Evolutionary conservation across 2,888 invertebrate species (phyloP), one percentile per base, ranked within the genome.

Genomic region (Macrophya annulata): DNA sequence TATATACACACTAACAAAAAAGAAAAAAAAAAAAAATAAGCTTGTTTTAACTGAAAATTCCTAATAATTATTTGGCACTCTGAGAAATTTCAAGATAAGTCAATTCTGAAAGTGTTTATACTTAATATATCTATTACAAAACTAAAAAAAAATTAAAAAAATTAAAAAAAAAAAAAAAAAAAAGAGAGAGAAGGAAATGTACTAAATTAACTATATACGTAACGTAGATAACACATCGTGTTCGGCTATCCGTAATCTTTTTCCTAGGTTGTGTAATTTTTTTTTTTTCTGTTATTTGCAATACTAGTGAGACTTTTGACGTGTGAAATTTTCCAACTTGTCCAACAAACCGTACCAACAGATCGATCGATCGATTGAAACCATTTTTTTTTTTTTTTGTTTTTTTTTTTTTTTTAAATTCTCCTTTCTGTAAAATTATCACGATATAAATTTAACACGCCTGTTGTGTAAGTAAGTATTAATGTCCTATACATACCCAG

Each of bases 1-100:
- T 55, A 45, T n/a, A 45, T 10, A 45, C 25, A 45, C 74, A 74
- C 43, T 74, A 45, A 45, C 74, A 74, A 43, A 74, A 74, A 31
- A 31, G n/a, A n/a, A n/a, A n/a, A n/a, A n/a, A n/a, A n/a, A n/a
- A n/a, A n/a, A n/a, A n/a, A n/a, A n/a, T n/a, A n/a, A 21, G 17
- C 74, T n/a, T 74, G 43, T 74, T 43, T 21, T 9, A 45, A 74
- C 45, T 74, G 25, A 74, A 21, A 43, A 74, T 74, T 45, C 45
- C 25, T 83, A 59, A 72, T 87, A 87, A 86, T 87, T 90, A 89
- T 93, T 93, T 93, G 93, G 93, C 93, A 93, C 93, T 93, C 90
- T 92, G 93, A 93, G 93, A 93, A 92, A 91, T 86, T 55, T 51
- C 51, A 31, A 76, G 4, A 51, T 51, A 15, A 55, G 17, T 77